These are phyloP conservation scores for Novumbra hubbsi DNA, from an alignment of 2,797 vertebrate species.

Conservation along the genomic window DNA sequence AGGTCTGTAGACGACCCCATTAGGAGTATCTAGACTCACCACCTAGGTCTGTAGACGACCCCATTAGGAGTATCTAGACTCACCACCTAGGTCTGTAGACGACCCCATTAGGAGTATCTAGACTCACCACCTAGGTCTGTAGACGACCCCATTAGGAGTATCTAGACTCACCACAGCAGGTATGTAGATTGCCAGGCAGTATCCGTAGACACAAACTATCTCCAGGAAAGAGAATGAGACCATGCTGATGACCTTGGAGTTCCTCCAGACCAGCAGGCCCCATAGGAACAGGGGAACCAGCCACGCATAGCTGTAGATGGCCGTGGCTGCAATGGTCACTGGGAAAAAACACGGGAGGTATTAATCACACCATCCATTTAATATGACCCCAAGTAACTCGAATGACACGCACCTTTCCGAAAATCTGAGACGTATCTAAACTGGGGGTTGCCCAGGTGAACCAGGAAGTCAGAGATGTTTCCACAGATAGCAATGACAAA, in stretches of 20 bases:
- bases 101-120: neutral
- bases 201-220: constrained; percentile 95
- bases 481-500: constrained; percentile 95
- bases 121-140: constrained; percentile 73
- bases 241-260: constrained; percentile 86
- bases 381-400: neutral
- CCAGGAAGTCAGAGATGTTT: constrained; percentile 90
- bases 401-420: constrained; percentile 81
- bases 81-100: neutral
- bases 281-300: constrained; percentile 93
- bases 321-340: constrained; percentile 94
- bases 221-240: constrained; percentile 96
- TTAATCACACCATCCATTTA: neutral
- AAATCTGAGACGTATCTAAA: constrained; percentile 92
- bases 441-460: constrained; percentile 73
- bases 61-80: neutral
- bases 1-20: neutral
- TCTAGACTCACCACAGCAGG: constrained; percentile 85
- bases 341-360: constrained; percentile 25
- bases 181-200: constrained; percentile 93
- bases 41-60: neutral
- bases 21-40: neutral
- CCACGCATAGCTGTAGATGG: constrained; percentile 93
- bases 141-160: neutral
- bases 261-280: constrained; percentile 94